phyloP scores from a whole-genome alignment of 2,797 vertebrate genomes.

The Luscinia megarhynchos region DNA sequence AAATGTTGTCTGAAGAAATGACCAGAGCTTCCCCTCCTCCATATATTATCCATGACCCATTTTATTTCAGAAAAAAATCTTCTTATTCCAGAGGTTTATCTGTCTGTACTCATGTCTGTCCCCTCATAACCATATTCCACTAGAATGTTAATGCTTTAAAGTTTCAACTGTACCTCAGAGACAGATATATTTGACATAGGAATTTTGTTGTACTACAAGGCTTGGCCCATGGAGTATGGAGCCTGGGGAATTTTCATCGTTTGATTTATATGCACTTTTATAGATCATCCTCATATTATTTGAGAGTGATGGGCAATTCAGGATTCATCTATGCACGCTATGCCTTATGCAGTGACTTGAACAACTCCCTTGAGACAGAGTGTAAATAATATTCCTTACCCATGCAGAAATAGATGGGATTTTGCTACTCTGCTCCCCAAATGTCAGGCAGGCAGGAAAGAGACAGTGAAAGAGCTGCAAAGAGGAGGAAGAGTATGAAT shows the following conservation, averaged over 20 bases:
- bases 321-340: slow-evolving; percentile 25
- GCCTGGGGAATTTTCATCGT: not conserved
- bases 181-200: not conserved
- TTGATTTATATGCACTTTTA: slow-evolving; percentile 55
- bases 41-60: not conserved
- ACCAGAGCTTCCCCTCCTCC: not conserved
- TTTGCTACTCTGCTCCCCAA: not conserved
- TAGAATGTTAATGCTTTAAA: slow-evolving; percentile 50
- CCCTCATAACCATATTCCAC: slow-evolving; percentile 19
- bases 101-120: not conserved
- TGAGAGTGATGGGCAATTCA: slow-evolving; percentile 52
- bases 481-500: not conserved
- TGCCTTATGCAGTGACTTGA: slow-evolving; percentile 33
- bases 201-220: slow-evolving; percentile 47
- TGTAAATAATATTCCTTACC: slow-evolving; percentile 40
- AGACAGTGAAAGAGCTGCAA: not conserved
- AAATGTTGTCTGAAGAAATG: slow-evolving; percentile 27
- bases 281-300: slow-evolving; percentile 42
- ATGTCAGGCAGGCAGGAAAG: not conserved
- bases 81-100: not conserved
- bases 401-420: slow-evolving; percentile 7
- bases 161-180: slow-evolving; percentile 33
- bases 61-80: not conserved
- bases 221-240: not conserved
- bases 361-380: slow-evolving; percentile 10